Base-by-base conservation (phyloP, 2,797 vertebrate genomes). In the Spinibarbus caldwelli region DNA sequence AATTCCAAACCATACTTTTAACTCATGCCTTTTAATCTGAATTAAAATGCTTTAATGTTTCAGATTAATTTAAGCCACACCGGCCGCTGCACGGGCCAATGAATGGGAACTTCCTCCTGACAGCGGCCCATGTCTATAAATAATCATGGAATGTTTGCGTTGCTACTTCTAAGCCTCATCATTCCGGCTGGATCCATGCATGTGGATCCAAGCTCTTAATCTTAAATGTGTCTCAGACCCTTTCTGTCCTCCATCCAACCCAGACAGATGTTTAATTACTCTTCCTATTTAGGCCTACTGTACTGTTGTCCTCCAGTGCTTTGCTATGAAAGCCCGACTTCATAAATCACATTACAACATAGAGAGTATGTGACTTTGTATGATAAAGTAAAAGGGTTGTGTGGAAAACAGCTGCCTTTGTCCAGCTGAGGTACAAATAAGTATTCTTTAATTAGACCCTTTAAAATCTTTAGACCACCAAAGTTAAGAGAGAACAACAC, bases 181-280 rank as follows among this genome's bases (percentile, higher is more conserved):
- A 80, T 73, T 85, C 66, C 19, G 29, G 67, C 10, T 47, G 45
- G 11, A 57, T 47, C 66, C 21, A 78, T 36, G 67, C 72, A 77
- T 36, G 59, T 67, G 82, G 31, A 59, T 49, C 59, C 59, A 29
- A 77, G 62, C 83, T 45, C 43, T 80, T 85, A 85, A 85, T 80
- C 68, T 73, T 29, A n/a, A 8, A 85, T 38, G 49, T 34, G 29
- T 62, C 76, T 79, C 76, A 26, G 62, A 77, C 62, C 70, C 26
- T 31, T 73, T 73, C 70, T 41, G 72, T 38, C 78, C 84, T 85
- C 67, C 43, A 72, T 80, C 31, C 54, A 68, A 73, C n/a, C n/a
- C n/a, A n/a, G 34, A 66, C 84, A 80, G 77, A 85, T 85, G 84
- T 85, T 85, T 72, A 85, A 85, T 85, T 57, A 85, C 49, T 85